phyloP scores from a whole-genome alignment of 2,888 invertebrate species.

The Microplitis deprimator region DNA sequence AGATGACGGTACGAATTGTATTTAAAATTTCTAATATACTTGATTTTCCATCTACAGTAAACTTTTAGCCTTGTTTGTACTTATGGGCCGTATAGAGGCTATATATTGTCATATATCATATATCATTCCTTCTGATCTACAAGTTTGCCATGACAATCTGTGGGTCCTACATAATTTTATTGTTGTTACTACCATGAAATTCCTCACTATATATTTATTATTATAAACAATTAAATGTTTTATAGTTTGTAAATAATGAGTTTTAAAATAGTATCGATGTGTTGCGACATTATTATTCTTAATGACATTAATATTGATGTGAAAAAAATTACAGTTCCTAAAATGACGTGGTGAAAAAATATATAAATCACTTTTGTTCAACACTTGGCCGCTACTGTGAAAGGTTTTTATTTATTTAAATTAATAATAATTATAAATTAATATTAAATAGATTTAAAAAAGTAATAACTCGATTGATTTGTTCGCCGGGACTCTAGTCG shows the following conservation, averaged over 20 bases:
- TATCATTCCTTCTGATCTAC: conserved; percentile 21
- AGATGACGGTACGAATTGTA: no score
- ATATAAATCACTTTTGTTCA: conserved; percentile 42
- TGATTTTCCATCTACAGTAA: not conserved
- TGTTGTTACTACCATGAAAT: conserved; percentile 59
- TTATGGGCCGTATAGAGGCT: conserved; percentile 11
- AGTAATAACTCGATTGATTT: conserved; percentile 22
- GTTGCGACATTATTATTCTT: conserved; percentile 13
- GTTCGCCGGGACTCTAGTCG: conserved; percentile 16
- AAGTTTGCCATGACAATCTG: conserved; percentile 51
- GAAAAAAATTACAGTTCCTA: conserved; percentile 55
- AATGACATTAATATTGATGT: conserved; percentile 52
- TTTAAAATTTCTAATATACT: no score
- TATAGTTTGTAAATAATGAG: conserved; percentile 27
- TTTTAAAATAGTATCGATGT: not conserved
- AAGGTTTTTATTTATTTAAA: conserved; percentile 45
- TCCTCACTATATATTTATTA: conserved; percentile 50
- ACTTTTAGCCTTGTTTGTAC: not conserved
- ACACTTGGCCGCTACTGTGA: conserved; percentile 43
- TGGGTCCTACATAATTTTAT: conserved; percentile 58
- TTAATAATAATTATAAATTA: not conserved
- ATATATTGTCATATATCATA: conserved; percentile 1
- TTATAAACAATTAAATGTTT: not conserved
- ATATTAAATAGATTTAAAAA: not conserved
- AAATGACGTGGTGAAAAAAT: conserved; percentile 64